Conservation (phyloP, 2,797 vertebrate species). For the Sternarchorhynchus goeldii region DNA sequence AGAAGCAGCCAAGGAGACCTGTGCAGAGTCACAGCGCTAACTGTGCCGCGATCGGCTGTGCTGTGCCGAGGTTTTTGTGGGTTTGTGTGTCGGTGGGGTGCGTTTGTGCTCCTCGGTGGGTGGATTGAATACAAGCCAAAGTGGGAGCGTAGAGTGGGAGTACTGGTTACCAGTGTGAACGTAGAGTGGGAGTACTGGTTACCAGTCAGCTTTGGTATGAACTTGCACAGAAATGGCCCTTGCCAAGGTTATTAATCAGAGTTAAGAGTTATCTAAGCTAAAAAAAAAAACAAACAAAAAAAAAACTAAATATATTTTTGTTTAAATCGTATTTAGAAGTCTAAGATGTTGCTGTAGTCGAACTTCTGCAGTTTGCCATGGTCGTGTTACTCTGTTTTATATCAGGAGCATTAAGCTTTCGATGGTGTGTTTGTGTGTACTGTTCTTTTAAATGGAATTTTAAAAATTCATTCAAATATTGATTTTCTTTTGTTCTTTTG, state of each 20-base stretch:
- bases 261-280: conserved; percentile 62
- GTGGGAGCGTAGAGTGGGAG: conserved; percentile 61
- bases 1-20: conserved; percentile 15
- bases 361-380: conserved; percentile 46
- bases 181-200: conserved; percentile 48
- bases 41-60: conserved; percentile 19
- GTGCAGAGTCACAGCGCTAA: conserved; percentile 33
- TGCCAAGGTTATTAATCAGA: conserved; percentile 61
- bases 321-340: conserved; percentile 30
- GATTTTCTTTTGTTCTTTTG: conserved; percentile 68
- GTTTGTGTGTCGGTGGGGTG: conserved; percentile 58
- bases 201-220: conserved; percentile 65
- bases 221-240: conserved; percentile 71
- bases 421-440: conserved; percentile 42
- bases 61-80: background rate
- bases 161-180: conserved; percentile 58
- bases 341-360: conserved; percentile 50
- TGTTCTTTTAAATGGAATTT: conserved; percentile 47
- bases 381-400: conserved; percentile 56
- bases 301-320: conserved; percentile 47
- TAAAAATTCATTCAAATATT: conserved; percentile 54
- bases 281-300: conserved; percentile 39
- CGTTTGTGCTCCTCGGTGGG: conserved; percentile 62
- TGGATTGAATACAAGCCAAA: conserved; percentile 73
- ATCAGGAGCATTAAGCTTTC: conserved; percentile 47